phyloP scores from a whole-genome alignment of 2,888 invertebrate species.

The Trissolcus japonicus region DNA sequence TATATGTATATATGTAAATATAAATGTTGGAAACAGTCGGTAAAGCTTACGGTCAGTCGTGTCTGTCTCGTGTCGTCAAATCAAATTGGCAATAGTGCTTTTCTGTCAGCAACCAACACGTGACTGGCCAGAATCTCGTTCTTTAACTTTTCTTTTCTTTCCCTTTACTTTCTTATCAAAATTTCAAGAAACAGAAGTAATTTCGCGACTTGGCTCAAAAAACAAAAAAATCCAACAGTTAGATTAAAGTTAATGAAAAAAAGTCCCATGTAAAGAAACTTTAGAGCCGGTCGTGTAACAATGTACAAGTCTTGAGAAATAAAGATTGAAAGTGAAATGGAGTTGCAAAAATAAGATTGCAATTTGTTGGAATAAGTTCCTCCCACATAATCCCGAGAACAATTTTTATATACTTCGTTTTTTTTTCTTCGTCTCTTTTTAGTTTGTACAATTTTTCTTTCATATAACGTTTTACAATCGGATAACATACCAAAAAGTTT shows the following conservation, averaged over 20 bases:
- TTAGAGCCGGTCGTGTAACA: slow-evolving; percentile 38
- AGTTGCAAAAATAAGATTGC: slow-evolving; percentile 39
- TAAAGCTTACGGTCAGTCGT: slow-evolving; percentile 13
- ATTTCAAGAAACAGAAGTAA: slow-evolving; percentile 17
- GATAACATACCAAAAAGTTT: slow-evolving; percentile 2
- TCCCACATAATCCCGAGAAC: slow-evolving; percentile 13
- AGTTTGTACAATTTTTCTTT: slow-evolving; percentile 12
- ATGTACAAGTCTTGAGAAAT: slow-evolving; percentile 56
- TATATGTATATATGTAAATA: slow-evolving; percentile 60
- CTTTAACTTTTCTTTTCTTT: slow-evolving; percentile 25
- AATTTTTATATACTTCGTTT: slow-evolving; percentile 1
- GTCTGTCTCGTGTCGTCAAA: slow-evolving; percentile 71
- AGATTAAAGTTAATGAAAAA: slow-evolving; percentile 13
- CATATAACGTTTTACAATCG: neutral
- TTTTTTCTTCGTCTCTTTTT: slow-evolving; percentile 4
- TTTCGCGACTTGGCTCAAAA: slow-evolving; percentile 42
- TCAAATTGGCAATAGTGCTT: slow-evolving; percentile 67
- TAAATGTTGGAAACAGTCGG: slow-evolving; percentile 64
- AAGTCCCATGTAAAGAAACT: slow-evolving; percentile 15
- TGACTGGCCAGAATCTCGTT: slow-evolving; percentile 41
- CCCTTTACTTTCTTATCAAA: slow-evolving; percentile 37
- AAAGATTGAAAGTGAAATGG: slow-evolving; percentile 48
- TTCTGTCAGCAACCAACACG: slow-evolving; percentile 31
- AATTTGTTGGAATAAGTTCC: slow-evolving; percentile 43
- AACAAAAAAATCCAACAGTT: slow-evolving; percentile 13